Percentiles rank a stretch among this genome's conserved stretches.
These are phyloP conservation scores for Apus apus DNA, from an alignment of 2,113 vertebrate species.

Conservation along the genomic window DNA sequence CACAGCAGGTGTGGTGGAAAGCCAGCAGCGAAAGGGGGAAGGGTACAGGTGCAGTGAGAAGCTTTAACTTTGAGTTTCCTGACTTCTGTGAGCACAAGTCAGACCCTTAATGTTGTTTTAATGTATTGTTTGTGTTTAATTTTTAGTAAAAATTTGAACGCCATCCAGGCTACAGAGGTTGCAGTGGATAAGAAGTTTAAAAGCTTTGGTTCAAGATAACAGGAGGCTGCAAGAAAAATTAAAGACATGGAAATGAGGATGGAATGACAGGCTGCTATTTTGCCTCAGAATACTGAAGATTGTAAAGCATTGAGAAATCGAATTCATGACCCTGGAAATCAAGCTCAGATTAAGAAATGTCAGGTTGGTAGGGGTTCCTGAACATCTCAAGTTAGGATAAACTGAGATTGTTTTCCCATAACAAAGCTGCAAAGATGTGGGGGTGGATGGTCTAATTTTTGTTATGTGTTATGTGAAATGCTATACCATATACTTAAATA, in stretches of 20 bases:
- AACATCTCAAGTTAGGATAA: constrained; percentile 25
- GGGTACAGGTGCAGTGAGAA: constrained; percentile 7
- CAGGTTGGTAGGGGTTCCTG: constrained; percentile 77
- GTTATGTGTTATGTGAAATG: constrained; percentile 4
- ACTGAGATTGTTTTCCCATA: constrained; percentile 4
- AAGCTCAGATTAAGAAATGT: constrained; percentile 78
- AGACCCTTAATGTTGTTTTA: constrained; percentile 69
- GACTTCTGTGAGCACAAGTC: constrained; percentile 19
- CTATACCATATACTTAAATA: neutral
- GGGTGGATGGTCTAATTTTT: constrained; percentile 23
- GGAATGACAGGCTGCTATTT: constrained; percentile 76
- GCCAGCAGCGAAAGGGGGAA: neutral
- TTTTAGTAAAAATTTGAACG: constrained; percentile 81
- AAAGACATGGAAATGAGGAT: constrained; percentile 76
- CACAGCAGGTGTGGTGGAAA: constrained; percentile 7
- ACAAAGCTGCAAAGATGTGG: neutral
- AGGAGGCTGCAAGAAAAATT: constrained; percentile 67
- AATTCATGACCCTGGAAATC: constrained; percentile 79
- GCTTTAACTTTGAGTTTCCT: constrained; percentile 24
- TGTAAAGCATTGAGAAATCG: constrained; percentile 73
- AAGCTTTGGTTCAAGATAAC: constrained; percentile 77
- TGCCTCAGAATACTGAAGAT: constrained; percentile 76
- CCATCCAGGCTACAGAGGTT: constrained; percentile 73
- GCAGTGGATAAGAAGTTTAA: constrained; percentile 75
- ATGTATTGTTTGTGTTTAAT: constrained; percentile 81